Base-by-base conservation (phyloP, 2,797 vertebrate species). In the Scomberomorus guttatus region DNA sequence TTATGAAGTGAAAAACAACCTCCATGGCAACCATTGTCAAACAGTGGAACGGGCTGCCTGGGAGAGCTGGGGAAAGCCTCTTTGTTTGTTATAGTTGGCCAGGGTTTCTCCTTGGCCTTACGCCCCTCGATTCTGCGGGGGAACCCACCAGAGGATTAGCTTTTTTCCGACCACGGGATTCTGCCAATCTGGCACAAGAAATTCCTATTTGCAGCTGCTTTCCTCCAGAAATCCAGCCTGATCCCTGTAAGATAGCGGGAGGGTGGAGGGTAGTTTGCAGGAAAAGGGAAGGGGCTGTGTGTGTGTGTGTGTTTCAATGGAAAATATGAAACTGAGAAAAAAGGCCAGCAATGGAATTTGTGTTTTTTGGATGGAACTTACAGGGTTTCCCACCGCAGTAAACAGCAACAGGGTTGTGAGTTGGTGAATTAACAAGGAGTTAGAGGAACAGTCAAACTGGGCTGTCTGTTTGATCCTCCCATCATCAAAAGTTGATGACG, bases 21-120 rank as follows among this genome's bases (percentile, higher is more conserved):
- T 96, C 97, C 96, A 97, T 97, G 95, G 97, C 93, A 97, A 99
- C 97, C 94, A 94, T 96, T 96, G 97, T 97, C 96, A 96, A 95
- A 94, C 90, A 86, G 88, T 88, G 95, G 94, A 95, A 89, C 76
- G 79, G 91, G 91, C 95, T 95, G 95, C 94, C 94, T 94, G 92
- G 94, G 95, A 95, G 96, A 94, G 94, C 89, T 91, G 94, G 96
- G 97, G 96, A 97, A 97, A 97, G 96, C 97, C 97, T 96, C 91
- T 94, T 94, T 97, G 96, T 97, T 97, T 97, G 96, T 97, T 97
- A 93, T 95, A 90, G 91, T 97, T 97, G 96, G 97, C 96, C 50
- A n/a, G 64, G 14, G 86, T 75, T 94, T 89, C 85, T 87, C 93
- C 86, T 94, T 96, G 95, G 95, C 95, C 93, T 81, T 85, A 80